These are phyloP conservation scores for Camponotus floridanus DNA, from an alignment of 1,140 invertebrate species.

Conservation along the genomic window DNA sequence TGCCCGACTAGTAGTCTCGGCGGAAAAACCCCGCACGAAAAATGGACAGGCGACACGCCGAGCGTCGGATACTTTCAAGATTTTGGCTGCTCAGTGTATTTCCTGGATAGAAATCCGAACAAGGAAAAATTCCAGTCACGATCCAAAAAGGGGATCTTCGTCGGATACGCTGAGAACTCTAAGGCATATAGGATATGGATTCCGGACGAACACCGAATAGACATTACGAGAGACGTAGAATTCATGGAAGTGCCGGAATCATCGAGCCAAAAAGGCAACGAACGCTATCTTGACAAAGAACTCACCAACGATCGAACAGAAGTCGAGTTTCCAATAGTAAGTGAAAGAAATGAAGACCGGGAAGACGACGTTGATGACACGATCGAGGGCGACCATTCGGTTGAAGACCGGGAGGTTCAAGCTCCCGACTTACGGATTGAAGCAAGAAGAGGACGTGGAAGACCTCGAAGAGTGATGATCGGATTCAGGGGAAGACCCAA, in stretches of 20 bases:
- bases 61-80: not conserved
- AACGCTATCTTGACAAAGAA: not conserved
- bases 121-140: not conserved
- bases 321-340: no score
- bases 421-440: not conserved
- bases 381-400: not conserved
- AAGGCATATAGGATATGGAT: not conserved
- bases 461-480: not conserved
- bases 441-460: not conserved
- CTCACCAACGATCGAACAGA: not conserved
- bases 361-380: no score
- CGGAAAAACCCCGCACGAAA: not conserved
- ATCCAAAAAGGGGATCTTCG: not conserved
- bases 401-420: not conserved
- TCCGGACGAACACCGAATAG: not conserved
- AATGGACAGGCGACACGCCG: not conserved
- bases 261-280: not conserved
- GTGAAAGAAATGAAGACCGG: no score
- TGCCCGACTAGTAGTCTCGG: not conserved
- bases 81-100: not conserved
- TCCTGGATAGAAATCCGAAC: not conserved
- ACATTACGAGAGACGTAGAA: not conserved
- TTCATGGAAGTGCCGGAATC: not conserved
- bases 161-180: no score
- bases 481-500: not conserved